Conservation (phyloP, 2,888 invertebrate genomes). For the Nudaria mundana region DNA sequence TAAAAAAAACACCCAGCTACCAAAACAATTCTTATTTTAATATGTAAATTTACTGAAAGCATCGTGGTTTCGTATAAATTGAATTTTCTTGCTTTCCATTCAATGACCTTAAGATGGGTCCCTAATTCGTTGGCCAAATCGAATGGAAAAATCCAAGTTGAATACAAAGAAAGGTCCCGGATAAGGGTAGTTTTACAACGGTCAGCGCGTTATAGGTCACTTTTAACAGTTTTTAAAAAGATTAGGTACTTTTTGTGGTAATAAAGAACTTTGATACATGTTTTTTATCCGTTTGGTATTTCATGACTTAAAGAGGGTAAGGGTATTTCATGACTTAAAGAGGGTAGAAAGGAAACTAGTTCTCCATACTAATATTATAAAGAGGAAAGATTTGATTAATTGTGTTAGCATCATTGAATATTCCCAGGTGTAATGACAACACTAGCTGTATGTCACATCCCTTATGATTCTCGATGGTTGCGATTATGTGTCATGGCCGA, state of each 20-base stretch:
- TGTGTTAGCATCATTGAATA: too few species aligned
- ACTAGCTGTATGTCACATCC: too few species aligned
- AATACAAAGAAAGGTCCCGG: slow-evolving; percentile 46
- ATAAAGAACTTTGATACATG: slow-evolving; percentile 29
- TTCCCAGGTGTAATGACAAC: too few species aligned
- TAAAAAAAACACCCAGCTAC: slow-evolving; percentile 22
- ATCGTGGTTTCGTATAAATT: slow-evolving; percentile 40
- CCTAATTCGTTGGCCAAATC: slow-evolving; percentile 46
- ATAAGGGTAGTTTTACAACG: slow-evolving; percentile 45
- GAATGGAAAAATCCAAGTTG: slow-evolving; percentile 50
- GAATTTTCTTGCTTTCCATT: slow-evolving; percentile 46
- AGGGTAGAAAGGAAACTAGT: too few species aligned
- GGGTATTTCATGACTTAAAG: too few species aligned
- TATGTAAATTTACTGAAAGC: slow-evolving; percentile 38
- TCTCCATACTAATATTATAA: too few species aligned
- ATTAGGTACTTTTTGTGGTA: slow-evolving; percentile 36
- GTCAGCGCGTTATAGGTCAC: slow-evolving; percentile 39
- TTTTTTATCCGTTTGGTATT: slow-evolving; percentile 27
- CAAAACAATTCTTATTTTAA: slow-evolving; percentile 37
- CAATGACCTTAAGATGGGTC: slow-evolving; percentile 41
- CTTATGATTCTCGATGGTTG: too few species aligned
- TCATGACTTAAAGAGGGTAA: slow-evolving; percentile 4
- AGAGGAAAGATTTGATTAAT: too few species aligned
- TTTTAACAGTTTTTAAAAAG: slow-evolving; percentile 47
- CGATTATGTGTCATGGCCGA: too few species aligned